Evolutionary conservation across 2,113 vertebrate genomes (phyloP), one percentile per base, ranked within the genome.

Genomic region (Onychostoma macrolepis): DNA sequence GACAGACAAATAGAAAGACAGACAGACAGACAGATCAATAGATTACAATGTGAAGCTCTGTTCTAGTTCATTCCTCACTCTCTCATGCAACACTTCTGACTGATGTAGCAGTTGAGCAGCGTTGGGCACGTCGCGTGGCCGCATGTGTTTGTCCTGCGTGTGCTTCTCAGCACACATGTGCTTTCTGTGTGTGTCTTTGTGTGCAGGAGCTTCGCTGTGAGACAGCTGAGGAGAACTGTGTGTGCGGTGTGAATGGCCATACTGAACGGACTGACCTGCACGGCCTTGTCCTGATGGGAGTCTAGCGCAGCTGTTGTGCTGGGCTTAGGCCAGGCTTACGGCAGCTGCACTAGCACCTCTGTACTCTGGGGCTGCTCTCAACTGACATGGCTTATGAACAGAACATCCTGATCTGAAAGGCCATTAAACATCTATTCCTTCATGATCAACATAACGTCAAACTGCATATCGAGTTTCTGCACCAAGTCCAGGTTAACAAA

Each of bases 101-200:
- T 91, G 89, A 91, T n/a, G 21, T 81, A 85, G 87, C 92, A 94
- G 90, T 92, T 94, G 94, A 89, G 84, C 71, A 19, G 84, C 80
- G 10, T 72, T 67, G 84, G 90, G 91, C 86, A 84, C 8, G 89
- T 89, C 90, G 93, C 92, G 92, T 92, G 93, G 78, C 88, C 2
- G 21, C 56, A 67, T 85, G 86, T 43, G 80, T 30, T 45, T 84
- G 58, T 7, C 81, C 61, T 28, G 43, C 56, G 63, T 69, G 85
- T 80, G 41, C 74, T 76, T 41, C 43, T 43, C 43, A 61, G 48
- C 30, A 77, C 74, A 75, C 21, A 21, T 85, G 85, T 58, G 15
- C 24, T 76, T n/a, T 86, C 80, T 85, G 65, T 80, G 79, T 78
- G 86, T 61, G 48, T 71, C 50, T 30, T 33, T 45, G 76, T 84